Percentiles rank a stretch among this genome's conserved stretches.
Conservation (phyloP, 2,797 vertebrate species). For the Xyrichtys novacula region DNA sequence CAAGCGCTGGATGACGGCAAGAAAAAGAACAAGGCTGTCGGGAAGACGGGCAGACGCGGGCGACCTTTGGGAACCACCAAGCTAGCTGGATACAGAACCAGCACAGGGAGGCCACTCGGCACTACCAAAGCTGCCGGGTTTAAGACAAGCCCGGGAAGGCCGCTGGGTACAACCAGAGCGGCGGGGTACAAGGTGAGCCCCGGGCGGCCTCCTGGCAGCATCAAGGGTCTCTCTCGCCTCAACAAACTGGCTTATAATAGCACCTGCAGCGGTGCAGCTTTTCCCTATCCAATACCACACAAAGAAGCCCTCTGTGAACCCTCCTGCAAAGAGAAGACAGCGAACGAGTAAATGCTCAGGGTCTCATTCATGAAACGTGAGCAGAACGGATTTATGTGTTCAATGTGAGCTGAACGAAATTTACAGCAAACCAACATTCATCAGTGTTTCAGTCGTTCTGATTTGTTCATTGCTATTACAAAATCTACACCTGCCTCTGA, state of each 20-base stretch:
- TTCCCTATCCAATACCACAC: constrained; percentile 93
- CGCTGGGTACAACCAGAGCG: constrained; percentile 96
- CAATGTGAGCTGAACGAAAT: no score
- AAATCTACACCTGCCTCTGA: no score
- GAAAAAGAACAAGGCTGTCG: constrained; percentile 92
- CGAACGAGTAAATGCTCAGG: constrained; percentile 85
- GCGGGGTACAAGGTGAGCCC: constrained; percentile 99
- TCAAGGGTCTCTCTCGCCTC: constrained; percentile 96
- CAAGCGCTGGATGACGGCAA: constrained; percentile 90
- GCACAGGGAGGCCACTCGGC: constrained; percentile 96
- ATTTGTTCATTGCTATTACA: no score
- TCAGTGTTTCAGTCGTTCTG: no score
- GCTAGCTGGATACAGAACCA: constrained; percentile 97
- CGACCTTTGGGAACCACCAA: constrained; percentile 97
- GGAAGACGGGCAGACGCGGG: constrained; percentile 93
- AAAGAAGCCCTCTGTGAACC: constrained; percentile 91
- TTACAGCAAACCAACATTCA: no score
- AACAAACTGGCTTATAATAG: constrained; percentile 92
- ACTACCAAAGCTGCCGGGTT: constrained; percentile 98
- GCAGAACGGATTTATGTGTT: no score
- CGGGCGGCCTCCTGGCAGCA: constrained; percentile 97
- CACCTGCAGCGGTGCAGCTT: constrained; percentile 91
- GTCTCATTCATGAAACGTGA: no score
- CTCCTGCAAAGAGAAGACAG: constrained; percentile 89
- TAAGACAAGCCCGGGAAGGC: constrained; percentile 98